A percentile compares a stretch with the other conserved stretches of the same genome.
phyloP scores from a whole-genome alignment of 2,888 invertebrate species.

The Dicyrtomina minuta region DNA sequence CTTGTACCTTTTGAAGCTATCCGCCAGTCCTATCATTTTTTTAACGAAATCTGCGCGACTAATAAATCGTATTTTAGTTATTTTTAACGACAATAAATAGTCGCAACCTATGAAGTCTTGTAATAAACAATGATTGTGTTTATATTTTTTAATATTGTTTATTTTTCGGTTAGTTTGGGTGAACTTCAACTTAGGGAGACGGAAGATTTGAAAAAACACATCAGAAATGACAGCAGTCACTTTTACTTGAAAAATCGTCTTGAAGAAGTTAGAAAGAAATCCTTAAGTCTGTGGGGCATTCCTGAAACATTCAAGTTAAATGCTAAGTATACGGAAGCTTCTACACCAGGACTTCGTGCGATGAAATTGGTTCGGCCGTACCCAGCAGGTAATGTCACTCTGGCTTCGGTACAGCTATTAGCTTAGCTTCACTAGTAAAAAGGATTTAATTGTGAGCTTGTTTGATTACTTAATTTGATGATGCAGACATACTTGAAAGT shows the following conservation, averaged over 20 bases:
- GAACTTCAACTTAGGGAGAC: too few relatives aligned
- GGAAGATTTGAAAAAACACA: too few relatives aligned
- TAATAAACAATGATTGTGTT: too few relatives aligned
- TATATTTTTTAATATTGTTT: too few relatives aligned
- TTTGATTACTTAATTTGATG: too few relatives aligned
- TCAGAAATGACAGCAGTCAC: not conserved
- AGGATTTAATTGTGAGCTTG: too few relatives aligned
- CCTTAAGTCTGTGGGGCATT: constrained; percentile 32
- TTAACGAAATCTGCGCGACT: not conserved
- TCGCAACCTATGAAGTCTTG: too few relatives aligned
- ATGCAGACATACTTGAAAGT: not conserved
- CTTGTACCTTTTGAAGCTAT: not conserved
- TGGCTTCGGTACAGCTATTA: too few relatives aligned
- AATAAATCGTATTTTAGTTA: not conserved
- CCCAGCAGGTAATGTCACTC: constrained; percentile 37
- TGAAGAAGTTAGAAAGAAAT: constrained; percentile 19
- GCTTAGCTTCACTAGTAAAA: too few relatives aligned
- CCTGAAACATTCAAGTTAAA: constrained; percentile 33
- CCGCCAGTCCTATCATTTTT: not conserved
- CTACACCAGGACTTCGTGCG: constrained; percentile 24
- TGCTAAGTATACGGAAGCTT: constrained; percentile 34
- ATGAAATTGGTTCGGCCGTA: constrained; percentile 42
- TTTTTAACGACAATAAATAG: not conserved
- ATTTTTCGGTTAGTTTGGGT: too few relatives aligned
- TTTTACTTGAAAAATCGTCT: constrained; percentile 18